Evolutionary conservation across 2,113 vertebrate genomes (phyloP), one percentile per base, ranked within the genome.

Genomic region (Apteryx owenii): DNA sequence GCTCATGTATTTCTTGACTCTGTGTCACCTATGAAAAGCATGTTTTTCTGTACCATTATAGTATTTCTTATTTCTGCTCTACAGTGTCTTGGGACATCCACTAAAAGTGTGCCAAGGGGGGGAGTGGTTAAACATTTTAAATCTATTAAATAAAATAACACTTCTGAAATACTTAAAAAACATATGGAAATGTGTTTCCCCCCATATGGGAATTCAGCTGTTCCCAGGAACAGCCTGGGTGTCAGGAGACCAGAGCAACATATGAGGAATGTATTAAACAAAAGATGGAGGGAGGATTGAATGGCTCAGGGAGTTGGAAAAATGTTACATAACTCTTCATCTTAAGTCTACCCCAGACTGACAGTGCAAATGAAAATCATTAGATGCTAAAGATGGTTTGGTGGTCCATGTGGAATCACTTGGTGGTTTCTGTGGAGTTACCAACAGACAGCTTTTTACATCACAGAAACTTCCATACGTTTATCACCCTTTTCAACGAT

Each of bases 231-330:
- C 91, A 80, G 95, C 58, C 83, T 88, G 90, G 85, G 84, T 81
- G 94, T 95, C 94, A 96, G 88, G 94, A 95, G 88, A 96, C 95
- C 82, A 90, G 93, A 96, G 79, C 21, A 95, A 90, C 95, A 94
- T 94, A 96, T 94, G 95, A 95, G 88, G 96, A 97, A 96, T 93
- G 92, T 92, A 96, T 97, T 95, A 96, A 96, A 95, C 91, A 96
- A 97, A 93, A 92, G 80, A 81, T 81, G 53, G 93, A 94, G 50
- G 56, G 75, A 85, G 70, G 73, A 96, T 28, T 79, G 78, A 88
- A 93, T 92, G 46, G 90, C 68, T 66, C 0, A 56, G n/a, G 62
- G 94, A 86, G 61, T 72, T 91, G 90, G 92, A 89, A 84, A 89
- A 97, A 97, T 93, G 95, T 94, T 97, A 92, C 87, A 96, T 92